phyloP scores from a whole-genome alignment of 2,888 invertebrate species.

The Odontomyia ornata region DNA sequence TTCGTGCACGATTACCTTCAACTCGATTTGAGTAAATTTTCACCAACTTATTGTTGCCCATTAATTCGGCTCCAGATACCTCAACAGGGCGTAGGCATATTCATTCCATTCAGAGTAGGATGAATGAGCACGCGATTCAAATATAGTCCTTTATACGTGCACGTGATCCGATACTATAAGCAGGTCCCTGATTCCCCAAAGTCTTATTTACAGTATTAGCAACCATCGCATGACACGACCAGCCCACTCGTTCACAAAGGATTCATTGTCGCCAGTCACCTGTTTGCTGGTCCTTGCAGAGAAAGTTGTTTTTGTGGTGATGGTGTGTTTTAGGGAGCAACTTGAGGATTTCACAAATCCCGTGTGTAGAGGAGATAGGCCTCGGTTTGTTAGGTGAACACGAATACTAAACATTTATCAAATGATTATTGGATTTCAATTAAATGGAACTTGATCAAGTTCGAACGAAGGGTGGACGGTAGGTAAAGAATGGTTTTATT shows the following conservation, averaged over 20 bases:
- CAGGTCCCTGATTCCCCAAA: not conserved
- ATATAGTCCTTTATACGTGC: not conserved
- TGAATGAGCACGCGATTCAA: not conserved
- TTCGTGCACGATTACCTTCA: no score
- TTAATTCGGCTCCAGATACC: not conserved
- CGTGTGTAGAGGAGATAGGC: not conserved
- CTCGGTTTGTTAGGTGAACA: not conserved
- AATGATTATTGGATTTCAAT: not conserved
- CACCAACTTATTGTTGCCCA: not conserved
- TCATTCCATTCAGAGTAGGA: not conserved
- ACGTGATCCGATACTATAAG: not conserved
- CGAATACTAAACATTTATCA: not conserved
- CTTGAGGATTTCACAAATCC: not conserved
- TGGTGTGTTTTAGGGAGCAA: not conserved
- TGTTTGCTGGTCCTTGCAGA: not conserved
- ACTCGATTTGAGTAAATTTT: no score
- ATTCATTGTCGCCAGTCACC: not conserved
- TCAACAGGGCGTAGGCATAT: not conserved
- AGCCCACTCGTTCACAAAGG: no score
- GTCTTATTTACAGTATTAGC: not conserved
- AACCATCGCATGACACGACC: not conserved
- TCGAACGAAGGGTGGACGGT: no score
- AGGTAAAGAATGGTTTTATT: no score
- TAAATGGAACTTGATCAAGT: not conserved
- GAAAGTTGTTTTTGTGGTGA: no score